phyloP scores from a whole-genome alignment of 2,797 vertebrate species.

The Remorina albescens region DNA sequence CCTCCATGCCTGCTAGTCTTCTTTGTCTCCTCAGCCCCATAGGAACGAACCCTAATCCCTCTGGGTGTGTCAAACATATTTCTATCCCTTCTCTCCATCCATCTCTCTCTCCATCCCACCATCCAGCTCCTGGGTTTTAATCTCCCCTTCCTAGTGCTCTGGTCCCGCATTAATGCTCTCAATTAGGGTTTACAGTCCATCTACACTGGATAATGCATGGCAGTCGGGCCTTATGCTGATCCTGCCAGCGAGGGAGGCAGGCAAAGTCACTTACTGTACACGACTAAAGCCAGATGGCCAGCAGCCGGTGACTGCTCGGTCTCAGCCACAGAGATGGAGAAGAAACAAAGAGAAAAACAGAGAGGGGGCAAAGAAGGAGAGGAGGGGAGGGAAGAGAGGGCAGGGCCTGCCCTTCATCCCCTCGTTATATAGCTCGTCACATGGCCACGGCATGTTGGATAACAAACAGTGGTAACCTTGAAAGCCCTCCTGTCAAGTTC shows the following conservation, averaged over 20 bases:
- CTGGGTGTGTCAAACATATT: constrained; percentile 69
- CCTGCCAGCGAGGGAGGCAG: constrained; percentile 55
- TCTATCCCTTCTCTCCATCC: constrained; percentile 67
- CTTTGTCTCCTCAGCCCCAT: constrained; percentile 68
- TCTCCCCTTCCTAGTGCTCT: constrained; percentile 64
- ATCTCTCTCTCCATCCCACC: constrained; percentile 61
- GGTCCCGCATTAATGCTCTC: constrained; percentile 78
- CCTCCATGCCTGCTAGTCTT: constrained; percentile 61
- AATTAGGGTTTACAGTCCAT: constrained; percentile 83
- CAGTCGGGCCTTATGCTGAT: constrained; percentile 72
- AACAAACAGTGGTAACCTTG: constrained; percentile 69
- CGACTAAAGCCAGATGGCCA: constrained; percentile 77
- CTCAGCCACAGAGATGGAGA: constrained; percentile 37
- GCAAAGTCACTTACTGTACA: constrained; percentile 78
- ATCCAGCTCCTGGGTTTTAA: constrained; percentile 78
- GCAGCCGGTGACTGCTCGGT: constrained; percentile 63
- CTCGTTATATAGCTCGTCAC: constrained; percentile 55
- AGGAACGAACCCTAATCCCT: constrained; percentile 73
- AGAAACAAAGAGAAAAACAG: constrained; percentile 27
- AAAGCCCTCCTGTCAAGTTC: constrained; percentile 61
- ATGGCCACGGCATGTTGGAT: constrained; percentile 60
- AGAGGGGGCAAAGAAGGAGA: constrained; percentile 38
- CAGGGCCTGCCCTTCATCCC: constrained; percentile 58
- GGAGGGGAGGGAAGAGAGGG: constrained; percentile 32
- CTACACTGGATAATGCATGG: constrained; percentile 76